Evolutionary conservation across 2,888 invertebrate genomes (phyloP), one percentile per base, ranked within the genome.

Genomic region (Lomographa bimaculata): DNA sequence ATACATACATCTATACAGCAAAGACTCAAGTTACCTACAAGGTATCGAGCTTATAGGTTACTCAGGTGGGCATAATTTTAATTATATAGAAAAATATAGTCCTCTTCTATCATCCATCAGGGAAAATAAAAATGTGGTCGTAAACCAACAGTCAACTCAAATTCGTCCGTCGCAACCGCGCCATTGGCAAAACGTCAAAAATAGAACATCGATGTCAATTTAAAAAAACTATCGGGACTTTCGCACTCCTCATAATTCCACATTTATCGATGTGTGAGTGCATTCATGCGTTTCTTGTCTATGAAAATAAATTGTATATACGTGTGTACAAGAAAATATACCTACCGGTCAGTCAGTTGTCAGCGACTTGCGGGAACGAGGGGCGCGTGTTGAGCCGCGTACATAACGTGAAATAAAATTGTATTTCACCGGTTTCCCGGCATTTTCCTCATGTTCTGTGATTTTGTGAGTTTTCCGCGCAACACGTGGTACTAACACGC

Each of bases 251-350:
- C 47, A 50, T 52, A 57, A 42, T 53, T 53, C 38, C 37, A 37
- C 46, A 34, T 38, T 51, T 32, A 30, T 23, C 44, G 45, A 48
- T 52, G 51, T 52, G 54, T 55, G 61, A 60, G 64, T 63, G 62
- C 66, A 65, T 69, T 67, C 71, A 78, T 79, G 76, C 76, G 76
- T 69, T 64, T 56, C 60, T 58, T 59, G 64, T 66, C 74, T 79
- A 79, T 85, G 76, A 79, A 87, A 85, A 85, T 81, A 82, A 83
- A 77, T 80, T 75, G 74, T 83, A 78, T 76, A 78, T 77, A 71
- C 67, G 57, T 68, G 67, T 67, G 63, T 71, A 71, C 63, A 78
- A 75, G 75, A 70, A 76, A 75, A 78, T 79, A 64, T 68, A 77
- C 70, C 71, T 70, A 70, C 63, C 79, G 74, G 71, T 64, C 82